phyloP scores from a whole-genome alignment of 2,888 invertebrate genomes.

The Polia nebulosa region DNA sequence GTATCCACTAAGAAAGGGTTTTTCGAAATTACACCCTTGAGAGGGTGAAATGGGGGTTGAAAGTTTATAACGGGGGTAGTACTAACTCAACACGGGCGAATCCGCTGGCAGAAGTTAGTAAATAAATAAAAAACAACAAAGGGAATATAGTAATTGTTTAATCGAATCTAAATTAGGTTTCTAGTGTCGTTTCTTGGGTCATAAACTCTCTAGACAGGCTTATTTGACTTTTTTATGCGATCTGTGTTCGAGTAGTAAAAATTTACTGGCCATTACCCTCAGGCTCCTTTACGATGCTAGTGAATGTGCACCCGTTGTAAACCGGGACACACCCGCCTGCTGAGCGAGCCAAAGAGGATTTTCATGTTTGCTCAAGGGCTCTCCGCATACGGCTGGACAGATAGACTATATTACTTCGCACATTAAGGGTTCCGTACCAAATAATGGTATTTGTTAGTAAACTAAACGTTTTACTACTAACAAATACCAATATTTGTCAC shows the following conservation, averaged over 20 bases:
- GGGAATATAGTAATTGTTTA: slow-evolving; percentile 23
- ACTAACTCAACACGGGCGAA: no score
- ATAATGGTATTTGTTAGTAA: no score
- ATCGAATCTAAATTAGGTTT: slow-evolving; percentile 51
- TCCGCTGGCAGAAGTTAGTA: no score
- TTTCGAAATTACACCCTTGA: no score
- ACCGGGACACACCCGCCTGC: slow-evolving; percentile 66
- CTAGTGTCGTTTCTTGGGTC: slow-evolving; percentile 59
- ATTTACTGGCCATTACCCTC: slow-evolving; percentile 76
- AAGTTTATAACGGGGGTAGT: no score
- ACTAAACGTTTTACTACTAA: no score
- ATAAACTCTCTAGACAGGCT: slow-evolving; percentile 68
- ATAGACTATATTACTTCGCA: slow-evolving; percentile 28
- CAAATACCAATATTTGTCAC: no score
- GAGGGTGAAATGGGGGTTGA: no score
- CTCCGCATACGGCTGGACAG: slow-evolving; percentile 21
- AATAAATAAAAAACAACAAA: background rate
- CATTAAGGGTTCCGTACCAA: no score
- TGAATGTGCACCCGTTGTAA: slow-evolving; percentile 72
- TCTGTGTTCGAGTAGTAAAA: slow-evolving; percentile 78
- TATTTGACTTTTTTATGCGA: slow-evolving; percentile 76
- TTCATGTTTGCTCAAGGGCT: slow-evolving; percentile 67
- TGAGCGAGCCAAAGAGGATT: slow-evolving; percentile 66
- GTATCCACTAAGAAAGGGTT: no score
- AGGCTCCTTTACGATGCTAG: slow-evolving; percentile 75